Conservation (phyloP, 2,797 vertebrate species). For the Anguilla pacifica region DNA sequence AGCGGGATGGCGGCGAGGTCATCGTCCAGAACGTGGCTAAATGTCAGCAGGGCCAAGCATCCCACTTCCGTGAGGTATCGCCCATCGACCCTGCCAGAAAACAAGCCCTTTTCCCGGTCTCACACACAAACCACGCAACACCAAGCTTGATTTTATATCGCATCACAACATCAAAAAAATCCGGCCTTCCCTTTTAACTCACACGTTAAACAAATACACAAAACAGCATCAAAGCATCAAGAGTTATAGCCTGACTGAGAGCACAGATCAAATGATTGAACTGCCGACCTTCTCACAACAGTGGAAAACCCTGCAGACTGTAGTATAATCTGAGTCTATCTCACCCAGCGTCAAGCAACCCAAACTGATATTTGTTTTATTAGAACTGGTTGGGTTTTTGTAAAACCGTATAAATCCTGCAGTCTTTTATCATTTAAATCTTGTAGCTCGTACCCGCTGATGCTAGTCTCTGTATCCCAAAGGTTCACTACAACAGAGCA, state of each 20-base stretch:
- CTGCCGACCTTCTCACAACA: not conserved
- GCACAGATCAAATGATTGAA: not conserved
- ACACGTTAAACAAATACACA: not conserved
- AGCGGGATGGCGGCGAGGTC: slow-evolving; percentile 3
- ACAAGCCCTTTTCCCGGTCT: not conserved
- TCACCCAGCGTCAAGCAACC: not conserved
- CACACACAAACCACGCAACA: not conserved
- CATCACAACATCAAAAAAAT: not conserved
- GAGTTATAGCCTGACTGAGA: not conserved
- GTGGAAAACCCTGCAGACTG: not conserved
- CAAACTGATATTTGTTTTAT: not conserved
- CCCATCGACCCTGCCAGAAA: not conserved
- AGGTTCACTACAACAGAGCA: not conserved
- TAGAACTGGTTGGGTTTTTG: not conserved
- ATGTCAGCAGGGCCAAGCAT: not conserved
- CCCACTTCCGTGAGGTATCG: not conserved
- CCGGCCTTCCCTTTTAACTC: too few species aligned
- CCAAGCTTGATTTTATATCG: not conserved
- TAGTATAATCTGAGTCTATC: not conserved
- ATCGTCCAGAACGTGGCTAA: not conserved
- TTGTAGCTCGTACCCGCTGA: not conserved
- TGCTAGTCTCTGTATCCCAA: not conserved
- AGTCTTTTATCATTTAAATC: not conserved
- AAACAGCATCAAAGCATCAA: not conserved
- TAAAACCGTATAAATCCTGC: not conserved